Evolutionary conservation across 2,888 invertebrate species (phyloP).

Genomic region (Cryptocephalus primarius): DNA sequence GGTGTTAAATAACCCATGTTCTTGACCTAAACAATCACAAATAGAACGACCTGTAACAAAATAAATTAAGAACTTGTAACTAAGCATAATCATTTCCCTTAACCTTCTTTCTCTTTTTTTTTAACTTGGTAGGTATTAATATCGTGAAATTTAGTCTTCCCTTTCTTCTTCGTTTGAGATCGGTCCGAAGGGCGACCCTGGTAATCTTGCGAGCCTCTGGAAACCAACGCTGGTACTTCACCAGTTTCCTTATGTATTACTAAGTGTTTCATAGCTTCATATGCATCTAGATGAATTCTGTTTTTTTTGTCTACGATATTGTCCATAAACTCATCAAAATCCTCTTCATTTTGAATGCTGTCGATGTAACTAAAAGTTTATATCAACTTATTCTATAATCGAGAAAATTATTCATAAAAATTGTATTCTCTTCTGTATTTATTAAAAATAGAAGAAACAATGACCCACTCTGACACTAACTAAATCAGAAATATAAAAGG

Average conservation of each 20-base stretch:
- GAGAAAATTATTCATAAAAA: too few species aligned
- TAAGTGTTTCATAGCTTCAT: slow-evolving; percentile 32
- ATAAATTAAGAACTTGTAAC: neutral
- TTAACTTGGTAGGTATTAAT: slow-evolving; percentile 22
- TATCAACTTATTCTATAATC: too few species aligned
- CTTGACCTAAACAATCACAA: slow-evolving; percentile 88
- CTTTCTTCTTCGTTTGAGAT: slow-evolving; percentile 13
- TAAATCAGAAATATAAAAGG: too few species aligned
- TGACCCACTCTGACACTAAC: too few species aligned
- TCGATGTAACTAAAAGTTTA: slow-evolving; percentile 53
- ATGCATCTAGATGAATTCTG: slow-evolving; percentile 54
- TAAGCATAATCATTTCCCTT: neutral
- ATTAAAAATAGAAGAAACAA: too few species aligned
- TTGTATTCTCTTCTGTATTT: too few species aligned
- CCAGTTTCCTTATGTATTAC: slow-evolving; percentile 23
- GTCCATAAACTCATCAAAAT: slow-evolving; percentile 67
- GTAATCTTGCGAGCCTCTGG: slow-evolving; percentile 1
- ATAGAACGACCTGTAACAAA: slow-evolving; percentile 57
- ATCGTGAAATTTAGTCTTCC: slow-evolving; percentile 25
- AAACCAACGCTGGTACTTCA: slow-evolving; percentile 1
- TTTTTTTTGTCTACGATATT: slow-evolving; percentile 60
- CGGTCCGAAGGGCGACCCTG: slow-evolving; percentile 8
- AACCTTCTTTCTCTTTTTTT: slow-evolving; percentile 23
- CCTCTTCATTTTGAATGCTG: slow-evolving; percentile 57
- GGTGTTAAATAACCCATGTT: slow-evolving; percentile 85